phyloP scores from a whole-genome alignment of 1,140 invertebrate genomes.

The Dysdera silvatica region DNA sequence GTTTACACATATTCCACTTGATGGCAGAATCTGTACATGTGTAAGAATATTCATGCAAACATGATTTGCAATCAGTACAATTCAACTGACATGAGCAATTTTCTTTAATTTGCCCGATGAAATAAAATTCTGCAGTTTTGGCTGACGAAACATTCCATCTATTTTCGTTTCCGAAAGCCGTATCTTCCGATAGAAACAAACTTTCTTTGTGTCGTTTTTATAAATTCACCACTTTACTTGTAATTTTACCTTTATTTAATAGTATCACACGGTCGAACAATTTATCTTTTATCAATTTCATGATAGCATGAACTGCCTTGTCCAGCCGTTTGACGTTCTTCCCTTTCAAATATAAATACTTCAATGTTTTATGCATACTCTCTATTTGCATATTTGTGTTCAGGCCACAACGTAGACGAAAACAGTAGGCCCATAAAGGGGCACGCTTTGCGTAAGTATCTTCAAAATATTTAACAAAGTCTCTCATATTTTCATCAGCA shows the following conservation, averaged over 20 bases:
- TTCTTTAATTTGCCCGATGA: background rate
- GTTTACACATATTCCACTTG: conserved; percentile 19
- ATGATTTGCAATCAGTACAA: background rate
- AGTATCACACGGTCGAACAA: conserved; percentile 48
- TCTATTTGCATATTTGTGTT: conserved; percentile 22
- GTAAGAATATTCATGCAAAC: conserved; percentile 15
- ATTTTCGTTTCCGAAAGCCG: background rate
- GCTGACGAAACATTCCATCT: background rate
- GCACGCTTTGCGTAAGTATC: background rate
- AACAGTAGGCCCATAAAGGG: background rate
- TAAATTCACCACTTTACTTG: conserved; percentile 66
- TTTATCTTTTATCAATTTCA: conserved; percentile 48
- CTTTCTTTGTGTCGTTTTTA: conserved; percentile 35
- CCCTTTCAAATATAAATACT: conserved; percentile 16
- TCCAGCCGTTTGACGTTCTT: conserved; percentile 13
- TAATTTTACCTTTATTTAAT: conserved; percentile 42
- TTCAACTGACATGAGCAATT: background rate
- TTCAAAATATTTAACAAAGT: conserved; percentile 4
- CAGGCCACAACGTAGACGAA: background rate
- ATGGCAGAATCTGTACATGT: conserved; percentile 8
- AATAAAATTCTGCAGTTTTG: background rate
- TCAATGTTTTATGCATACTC: conserved; percentile 4
- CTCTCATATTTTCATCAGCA: background rate
- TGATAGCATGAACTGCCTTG: conserved; percentile 38
- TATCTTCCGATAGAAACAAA: background rate